Conservation (phyloP, 2,888 invertebrate genomes). For the Troides helena region DNA sequence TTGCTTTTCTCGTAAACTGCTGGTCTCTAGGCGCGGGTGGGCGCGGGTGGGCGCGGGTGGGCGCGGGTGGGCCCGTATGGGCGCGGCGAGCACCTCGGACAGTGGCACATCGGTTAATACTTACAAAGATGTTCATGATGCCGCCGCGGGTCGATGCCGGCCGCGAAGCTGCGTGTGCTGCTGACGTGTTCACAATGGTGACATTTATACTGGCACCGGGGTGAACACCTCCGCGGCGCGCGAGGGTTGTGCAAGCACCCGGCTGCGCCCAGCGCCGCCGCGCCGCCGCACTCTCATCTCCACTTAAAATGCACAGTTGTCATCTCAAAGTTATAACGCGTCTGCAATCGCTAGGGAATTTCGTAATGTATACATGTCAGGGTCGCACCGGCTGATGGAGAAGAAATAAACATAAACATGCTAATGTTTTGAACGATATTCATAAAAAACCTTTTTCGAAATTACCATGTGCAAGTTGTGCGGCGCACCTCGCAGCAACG, state of each 20-base stretch:
- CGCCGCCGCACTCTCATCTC: not conserved
- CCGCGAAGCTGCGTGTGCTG: slow-evolving; percentile 15
- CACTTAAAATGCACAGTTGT: slow-evolving; percentile 8
- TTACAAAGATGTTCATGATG: slow-evolving; percentile 21
- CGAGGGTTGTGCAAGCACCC: slow-evolving; percentile 29
- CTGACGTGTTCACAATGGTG: slow-evolving; percentile 13
- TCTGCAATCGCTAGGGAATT: not conserved
- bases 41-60: not conserved
- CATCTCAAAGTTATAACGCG: not conserved
- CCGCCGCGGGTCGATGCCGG: slow-evolving; percentile 1
- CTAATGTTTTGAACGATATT: not conserved
- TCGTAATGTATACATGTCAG: not conserved
- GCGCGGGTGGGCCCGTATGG: not conserved
- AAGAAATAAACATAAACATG: not conserved
- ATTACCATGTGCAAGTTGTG: too few relatives aligned
- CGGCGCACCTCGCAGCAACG: too few relatives aligned
- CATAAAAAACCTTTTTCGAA: too few relatives aligned
- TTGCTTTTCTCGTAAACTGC: too few relatives aligned
- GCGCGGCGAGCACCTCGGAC: too few relatives aligned
- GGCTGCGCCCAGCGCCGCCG: not conserved
- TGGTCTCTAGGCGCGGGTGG: not conserved
- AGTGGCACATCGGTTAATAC: not conserved
- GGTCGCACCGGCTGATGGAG: not conserved
- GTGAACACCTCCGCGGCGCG: slow-evolving; percentile 21
- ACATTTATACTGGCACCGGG: slow-evolving; percentile 18